A percentile compares a stretch with the other conserved stretches of the same genome.
These are phyloP conservation scores for Pandemis heparana DNA, from an alignment of 2,888 invertebrate genomes.

Conservation along the genomic window DNA sequence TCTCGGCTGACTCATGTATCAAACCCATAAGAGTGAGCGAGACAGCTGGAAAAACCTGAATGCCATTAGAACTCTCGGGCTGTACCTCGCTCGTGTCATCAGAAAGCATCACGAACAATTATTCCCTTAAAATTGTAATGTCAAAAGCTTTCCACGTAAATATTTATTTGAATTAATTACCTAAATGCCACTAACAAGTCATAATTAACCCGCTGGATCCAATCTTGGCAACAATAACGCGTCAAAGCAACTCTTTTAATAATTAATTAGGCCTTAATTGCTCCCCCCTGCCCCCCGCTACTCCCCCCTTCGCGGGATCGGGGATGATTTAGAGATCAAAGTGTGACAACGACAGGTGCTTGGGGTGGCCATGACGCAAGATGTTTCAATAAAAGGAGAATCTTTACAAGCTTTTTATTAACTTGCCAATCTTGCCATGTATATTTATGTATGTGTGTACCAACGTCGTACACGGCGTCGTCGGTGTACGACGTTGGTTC, in stretches of 20 bases:
- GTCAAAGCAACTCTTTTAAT: conserved; percentile 68
- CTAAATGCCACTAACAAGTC: conserved; percentile 29
- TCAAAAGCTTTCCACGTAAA: neutral
- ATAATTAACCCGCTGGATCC: conserved; percentile 8
- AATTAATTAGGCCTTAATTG: conserved; percentile 78
- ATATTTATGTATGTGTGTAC: too few relatives aligned
- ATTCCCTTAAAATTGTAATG: neutral
- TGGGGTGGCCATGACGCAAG: conserved; percentile 40
- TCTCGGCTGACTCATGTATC: too few relatives aligned
- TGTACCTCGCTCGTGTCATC: too few relatives aligned
- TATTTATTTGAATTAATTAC: conserved; percentile 29
- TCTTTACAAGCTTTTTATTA: too few relatives aligned
- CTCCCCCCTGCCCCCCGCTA: conserved; percentile 46
- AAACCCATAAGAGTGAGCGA: neutral
- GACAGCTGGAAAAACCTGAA: too few relatives aligned
- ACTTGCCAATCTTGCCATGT: too few relatives aligned
- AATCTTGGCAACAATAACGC: conserved; percentile 83
- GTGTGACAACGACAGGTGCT: conserved; percentile 52
- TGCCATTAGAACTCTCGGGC: too few relatives aligned
- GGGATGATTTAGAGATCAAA: conserved; percentile 47
- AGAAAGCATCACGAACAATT: neutral
- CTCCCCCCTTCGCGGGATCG: conserved; percentile 6
- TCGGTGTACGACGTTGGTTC: too few relatives aligned
- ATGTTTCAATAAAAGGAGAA: neutral
- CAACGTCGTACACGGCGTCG: too few relatives aligned